phyloP scores from a whole-genome alignment of 2,888 invertebrate genomes.

The Polietes domitor region DNA sequence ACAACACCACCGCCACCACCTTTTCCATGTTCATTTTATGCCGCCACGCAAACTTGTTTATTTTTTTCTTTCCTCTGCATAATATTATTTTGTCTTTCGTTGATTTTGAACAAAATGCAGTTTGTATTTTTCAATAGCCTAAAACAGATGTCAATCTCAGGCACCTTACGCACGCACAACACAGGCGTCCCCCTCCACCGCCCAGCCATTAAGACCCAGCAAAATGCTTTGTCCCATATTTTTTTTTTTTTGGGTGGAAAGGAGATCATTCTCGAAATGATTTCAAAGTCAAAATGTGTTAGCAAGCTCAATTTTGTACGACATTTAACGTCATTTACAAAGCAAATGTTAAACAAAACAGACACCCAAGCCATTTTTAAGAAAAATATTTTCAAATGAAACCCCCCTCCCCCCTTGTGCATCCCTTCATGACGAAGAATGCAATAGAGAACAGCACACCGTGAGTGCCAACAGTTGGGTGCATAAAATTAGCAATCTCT shows the following conservation, averaged over 20 bases:
- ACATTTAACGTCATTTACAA: constrained; percentile 17
- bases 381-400: constrained; percentile 8
- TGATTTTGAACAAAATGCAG: constrained; percentile 21
- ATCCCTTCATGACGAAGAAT: background rate
- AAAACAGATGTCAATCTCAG: constrained; percentile 63
- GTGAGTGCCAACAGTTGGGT: background rate
- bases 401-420: background rate
- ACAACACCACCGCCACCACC: constrained; percentile 29
- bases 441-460: background rate
- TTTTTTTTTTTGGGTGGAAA: background rate
- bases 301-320: constrained; percentile 23
- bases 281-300: constrained; percentile 56
- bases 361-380: constrained; percentile 14
- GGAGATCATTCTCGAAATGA: background rate
- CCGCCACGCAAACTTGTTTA: constrained; percentile 41
- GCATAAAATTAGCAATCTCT: background rate
- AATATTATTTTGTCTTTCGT: constrained; percentile 10
- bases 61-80: constrained; percentile 36
- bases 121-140: constrained; percentile 34
- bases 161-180: constrained; percentile 52
- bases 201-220: no score
- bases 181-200: constrained; percentile 40
- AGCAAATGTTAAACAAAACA: constrained; percentile 22
- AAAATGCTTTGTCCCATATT: constrained; percentile 24
- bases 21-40: constrained; percentile 22